These are phyloP conservation scores for Metellina segmentata DNA, from an alignment of 2,888 invertebrate genomes.

Conservation along the genomic window DNA sequence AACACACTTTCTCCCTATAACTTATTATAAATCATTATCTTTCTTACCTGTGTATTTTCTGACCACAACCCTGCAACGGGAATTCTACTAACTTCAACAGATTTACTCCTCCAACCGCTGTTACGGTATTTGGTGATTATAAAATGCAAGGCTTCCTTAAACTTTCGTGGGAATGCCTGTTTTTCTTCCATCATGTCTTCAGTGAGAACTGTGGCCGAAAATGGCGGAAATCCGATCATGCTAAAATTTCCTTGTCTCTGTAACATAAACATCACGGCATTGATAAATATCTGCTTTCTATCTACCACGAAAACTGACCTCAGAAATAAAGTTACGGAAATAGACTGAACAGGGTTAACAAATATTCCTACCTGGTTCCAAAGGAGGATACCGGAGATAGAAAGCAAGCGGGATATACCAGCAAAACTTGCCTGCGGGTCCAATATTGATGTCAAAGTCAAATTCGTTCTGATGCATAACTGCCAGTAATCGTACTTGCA, in stretches of 20 bases:
- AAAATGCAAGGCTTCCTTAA: neutral
- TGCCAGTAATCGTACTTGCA: too few species aligned
- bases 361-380: too few species aligned
- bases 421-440: too few species aligned
- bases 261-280: neutral
- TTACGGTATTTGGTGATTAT: constrained; percentile 11
- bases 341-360: too few species aligned
- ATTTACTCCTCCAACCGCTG: constrained; percentile 58
- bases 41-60: constrained; percentile 26
- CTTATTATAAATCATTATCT: too few species aligned
- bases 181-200: constrained; percentile 33
- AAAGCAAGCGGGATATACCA: too few species aligned
- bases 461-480: too few species aligned
- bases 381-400: too few species aligned
- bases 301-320: neutral
- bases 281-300: neutral
- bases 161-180: neutral
- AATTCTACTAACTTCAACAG: constrained; percentile 2
- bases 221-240: constrained; percentile 8
- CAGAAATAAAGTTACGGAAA: too few species aligned
- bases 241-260: neutral
- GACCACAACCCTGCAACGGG: constrained; percentile 10
- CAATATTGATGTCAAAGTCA: too few species aligned
- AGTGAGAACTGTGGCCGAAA: neutral
- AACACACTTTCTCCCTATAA: too few species aligned